Base-by-base conservation (phyloP, 2,797 vertebrate genomes). In the Myotis vivesi region DNA sequence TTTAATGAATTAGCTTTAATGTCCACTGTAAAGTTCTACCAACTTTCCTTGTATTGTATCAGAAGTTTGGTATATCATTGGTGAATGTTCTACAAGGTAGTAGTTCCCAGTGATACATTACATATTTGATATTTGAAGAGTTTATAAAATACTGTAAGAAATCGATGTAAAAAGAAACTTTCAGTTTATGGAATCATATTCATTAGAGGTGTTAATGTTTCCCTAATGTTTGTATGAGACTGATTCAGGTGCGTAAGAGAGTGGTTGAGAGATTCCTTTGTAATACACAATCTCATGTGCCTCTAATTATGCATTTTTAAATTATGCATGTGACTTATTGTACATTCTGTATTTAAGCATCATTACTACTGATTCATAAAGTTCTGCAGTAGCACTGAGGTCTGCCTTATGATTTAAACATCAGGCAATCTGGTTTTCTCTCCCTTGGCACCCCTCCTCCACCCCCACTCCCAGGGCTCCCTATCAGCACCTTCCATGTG, bases 1-100 rank as follows among this genome's bases (percentile, higher is more conserved):
- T 87, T 95, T 84, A 92, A 68, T 64, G 95, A 93, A 90, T 87
- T 92, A 80, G 69, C 44, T 75, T 86, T 83, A 44, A 76, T n/a
- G 44, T 83, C 36, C 30, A 72, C 30, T 85, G 66, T 75, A 41
- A 36, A 85, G 12, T 44, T 30, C 30, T 84, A 66, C 81, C 12
- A 46, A 23, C 28, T 68, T 94, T 71, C 16, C 19, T 30, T 57
- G 15, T 15, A 92, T 55, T 73, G 3, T 71, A 51, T 71, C n/a
- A 87, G 49, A 57, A 64, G 5, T 88, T 77, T 80, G 25, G 51
- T 28, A 46, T n/a, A 57, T 8, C 2, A 25, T 36, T 75, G 44
- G 7, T 89, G 55, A 68, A 49, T 77, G 5, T 66, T 89, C 72
- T 17, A 62, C 20, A 77, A 33, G 41, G 88, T 88, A 82, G 8